Conservation (phyloP, 2,888 invertebrate genomes). For the Pediacus dermestoides region DNA sequence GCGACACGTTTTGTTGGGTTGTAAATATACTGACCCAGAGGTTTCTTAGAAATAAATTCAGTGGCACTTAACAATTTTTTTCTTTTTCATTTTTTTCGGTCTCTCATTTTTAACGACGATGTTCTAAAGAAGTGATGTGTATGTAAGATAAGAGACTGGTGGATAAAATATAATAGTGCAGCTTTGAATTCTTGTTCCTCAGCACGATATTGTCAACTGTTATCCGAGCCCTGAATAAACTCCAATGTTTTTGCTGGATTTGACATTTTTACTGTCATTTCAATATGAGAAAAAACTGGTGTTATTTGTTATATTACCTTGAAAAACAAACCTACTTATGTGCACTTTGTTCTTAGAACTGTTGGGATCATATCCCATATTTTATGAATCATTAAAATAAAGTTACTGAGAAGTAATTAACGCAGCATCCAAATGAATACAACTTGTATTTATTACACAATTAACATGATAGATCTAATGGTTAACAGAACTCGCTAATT, state of each 20-base stretch:
- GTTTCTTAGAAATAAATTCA: slow-evolving; percentile 25
- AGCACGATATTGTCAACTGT: slow-evolving; percentile 14
- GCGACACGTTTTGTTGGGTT: slow-evolving; percentile 5
- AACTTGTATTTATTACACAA: slow-evolving; percentile 5
- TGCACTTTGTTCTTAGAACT: no score
- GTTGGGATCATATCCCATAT: no score
- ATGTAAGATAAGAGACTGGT: slow-evolving; percentile 13
- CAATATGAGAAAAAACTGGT: no score
- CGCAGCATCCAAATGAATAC: no score
- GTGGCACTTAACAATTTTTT: slow-evolving; percentile 17
- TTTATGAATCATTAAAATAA: no score
- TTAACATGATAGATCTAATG: slow-evolving; percentile 6
- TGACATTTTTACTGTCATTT: no score
- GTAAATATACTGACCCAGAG: slow-evolving; percentile 10
- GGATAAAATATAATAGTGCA: slow-evolving; percentile 12
- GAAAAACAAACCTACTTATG: no score
- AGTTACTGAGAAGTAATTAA: no score
- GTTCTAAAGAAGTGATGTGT: slow-evolving; percentile 17
- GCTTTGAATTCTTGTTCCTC: slow-evolving; percentile 14
- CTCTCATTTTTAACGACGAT: slow-evolving; percentile 18
- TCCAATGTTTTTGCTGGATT: no score
- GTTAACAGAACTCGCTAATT: slow-evolving; percentile 1
- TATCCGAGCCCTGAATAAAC: slow-evolving; percentile 7
- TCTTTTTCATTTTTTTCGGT: background rate
- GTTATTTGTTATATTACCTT: no score